phyloP scores from a whole-genome alignment of 2,797 vertebrate genomes.

The Hippoglossus hippoglossus region DNA sequence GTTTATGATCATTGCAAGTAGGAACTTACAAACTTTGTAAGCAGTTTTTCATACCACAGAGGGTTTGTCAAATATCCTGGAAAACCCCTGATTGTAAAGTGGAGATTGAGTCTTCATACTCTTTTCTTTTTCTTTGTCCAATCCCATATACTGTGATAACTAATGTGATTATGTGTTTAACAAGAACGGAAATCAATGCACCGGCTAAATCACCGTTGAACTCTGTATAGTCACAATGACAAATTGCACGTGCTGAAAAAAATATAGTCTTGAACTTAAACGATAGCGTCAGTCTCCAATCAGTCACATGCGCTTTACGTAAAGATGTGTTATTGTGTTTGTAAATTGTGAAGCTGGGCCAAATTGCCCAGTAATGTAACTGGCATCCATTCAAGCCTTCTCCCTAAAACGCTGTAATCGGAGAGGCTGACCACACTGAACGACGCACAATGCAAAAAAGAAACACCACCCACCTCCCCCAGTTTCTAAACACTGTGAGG shows the following conservation, averaged over 20 bases:
- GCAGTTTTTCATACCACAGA: constrained; percentile 10
- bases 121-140: not conserved
- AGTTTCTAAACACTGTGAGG: not conserved
- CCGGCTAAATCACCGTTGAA: not conserved
- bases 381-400: not conserved
- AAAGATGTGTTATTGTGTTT: not conserved
- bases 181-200: constrained; percentile 11
- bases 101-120: not conserved
- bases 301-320: not conserved
- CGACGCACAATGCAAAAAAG: not conserved
- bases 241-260: not conserved
- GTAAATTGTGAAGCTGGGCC: not conserved
- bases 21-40: not conserved
- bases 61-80: constrained; percentile 5
- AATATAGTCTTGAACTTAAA: not conserved
- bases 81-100: constrained; percentile 6
- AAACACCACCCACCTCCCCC: not conserved
- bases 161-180: constrained; percentile 17
- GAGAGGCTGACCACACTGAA: constrained; percentile 4
- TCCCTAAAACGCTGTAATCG: not conserved
- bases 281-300: not conserved
- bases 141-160: not conserved
- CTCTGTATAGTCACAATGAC: not conserved
- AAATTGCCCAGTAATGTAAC: not conserved
- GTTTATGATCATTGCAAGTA: constrained; percentile 8